phyloP scores from a whole-genome alignment of 1,140 invertebrate species.

The Euglossa dilemma region DNA sequence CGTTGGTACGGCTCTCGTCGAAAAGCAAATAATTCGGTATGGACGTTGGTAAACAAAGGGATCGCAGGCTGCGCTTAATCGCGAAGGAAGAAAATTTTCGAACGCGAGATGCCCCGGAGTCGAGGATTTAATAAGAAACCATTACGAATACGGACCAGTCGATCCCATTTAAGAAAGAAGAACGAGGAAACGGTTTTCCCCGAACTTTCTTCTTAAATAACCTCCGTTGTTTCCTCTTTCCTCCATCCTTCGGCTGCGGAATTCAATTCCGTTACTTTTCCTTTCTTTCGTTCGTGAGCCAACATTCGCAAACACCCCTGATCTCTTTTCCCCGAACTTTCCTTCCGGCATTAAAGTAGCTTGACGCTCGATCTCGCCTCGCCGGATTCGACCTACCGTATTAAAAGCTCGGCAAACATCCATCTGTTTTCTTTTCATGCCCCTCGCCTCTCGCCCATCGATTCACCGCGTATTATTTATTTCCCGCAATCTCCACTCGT shows the following conservation, averaged over 20 bases:
- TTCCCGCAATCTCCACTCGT: background rate
- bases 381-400: background rate
- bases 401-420: background rate
- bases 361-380: background rate
- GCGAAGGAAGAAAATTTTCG: background rate
- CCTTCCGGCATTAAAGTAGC: background rate
- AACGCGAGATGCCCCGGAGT: background rate
- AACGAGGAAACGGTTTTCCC: background rate
- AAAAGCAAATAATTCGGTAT: background rate
- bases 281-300: background rate
- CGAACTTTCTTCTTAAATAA: constrained; percentile 24
- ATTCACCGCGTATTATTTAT: background rate
- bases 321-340: background rate
- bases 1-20: background rate
- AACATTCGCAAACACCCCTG: constrained; percentile 1
- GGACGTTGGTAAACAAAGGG: background rate
- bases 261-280: constrained; percentile 19
- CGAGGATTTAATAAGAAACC: background rate
- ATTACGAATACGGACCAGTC: background rate
- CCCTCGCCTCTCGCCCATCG: too few species aligned
- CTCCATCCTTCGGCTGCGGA: background rate
- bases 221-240: background rate
- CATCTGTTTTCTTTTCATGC: too few species aligned
- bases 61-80: background rate
- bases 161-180: background rate